These are phyloP conservation scores for Cacoxenus indagator DNA, from an alignment of 2,888 invertebrate genomes.

Conservation along the genomic window DNA sequence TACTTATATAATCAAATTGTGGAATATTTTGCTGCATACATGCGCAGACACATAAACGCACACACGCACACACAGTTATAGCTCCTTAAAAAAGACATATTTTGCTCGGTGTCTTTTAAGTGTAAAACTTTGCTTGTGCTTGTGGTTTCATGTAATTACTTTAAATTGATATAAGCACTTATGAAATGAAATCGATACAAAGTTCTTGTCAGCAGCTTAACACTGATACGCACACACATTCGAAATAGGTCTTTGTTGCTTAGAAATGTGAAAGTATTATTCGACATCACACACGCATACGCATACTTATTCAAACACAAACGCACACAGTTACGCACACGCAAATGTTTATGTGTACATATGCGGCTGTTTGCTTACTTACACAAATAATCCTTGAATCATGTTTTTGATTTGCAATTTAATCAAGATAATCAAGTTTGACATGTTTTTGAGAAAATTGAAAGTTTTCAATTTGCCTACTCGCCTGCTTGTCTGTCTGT, in stretches of 20 bases:
- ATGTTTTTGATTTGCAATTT: conserved; percentile 65
- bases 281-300: not conserved
- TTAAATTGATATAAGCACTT: conserved; percentile 65
- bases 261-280: not conserved
- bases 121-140: conserved; percentile 45
- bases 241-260: not conserved
- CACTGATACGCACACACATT: conserved; percentile 38
- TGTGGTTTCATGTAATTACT: conserved; percentile 62
- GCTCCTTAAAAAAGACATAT: not conserved
- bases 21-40: conserved; percentile 44
- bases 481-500: not conserved
- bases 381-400: conserved; percentile 60
- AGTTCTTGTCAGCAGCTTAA: conserved; percentile 64
- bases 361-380: conserved; percentile 26
- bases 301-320: not conserved
- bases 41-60: conserved; percentile 20
- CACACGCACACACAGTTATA: not conserved
- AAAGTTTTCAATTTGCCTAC: conserved; percentile 40
- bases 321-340: not conserved
- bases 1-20: conserved; percentile 48
- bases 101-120: conserved; percentile 30
- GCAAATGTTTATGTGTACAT: conserved; percentile 18
- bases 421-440: conserved; percentile 65
- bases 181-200: conserved; percentile 63
- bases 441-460: conserved; percentile 58